Conservation (phyloP, 1,140 invertebrate species). For the Anoplolepis gracilipes region DNA sequence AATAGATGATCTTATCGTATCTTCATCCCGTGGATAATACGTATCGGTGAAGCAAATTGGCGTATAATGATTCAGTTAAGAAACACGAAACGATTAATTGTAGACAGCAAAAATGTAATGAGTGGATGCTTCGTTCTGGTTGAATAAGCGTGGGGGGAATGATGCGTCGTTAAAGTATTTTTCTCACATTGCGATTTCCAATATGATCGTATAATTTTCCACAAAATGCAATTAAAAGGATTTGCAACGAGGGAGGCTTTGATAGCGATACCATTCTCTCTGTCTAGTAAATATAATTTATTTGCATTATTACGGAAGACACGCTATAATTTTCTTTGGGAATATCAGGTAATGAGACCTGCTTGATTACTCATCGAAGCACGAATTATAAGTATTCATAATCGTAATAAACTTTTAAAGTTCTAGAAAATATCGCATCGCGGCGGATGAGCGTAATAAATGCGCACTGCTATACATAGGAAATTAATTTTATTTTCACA, state of each 20-base stretch:
- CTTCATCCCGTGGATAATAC: constrained; percentile 7
- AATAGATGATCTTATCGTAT: constrained; percentile 13
- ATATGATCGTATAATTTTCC: constrained; percentile 45
- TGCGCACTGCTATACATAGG: constrained; percentile 5
- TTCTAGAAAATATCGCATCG: not conserved
- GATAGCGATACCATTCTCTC: constrained; percentile 10
- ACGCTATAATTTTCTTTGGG: constrained; percentile 35
- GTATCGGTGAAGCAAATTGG: constrained; percentile 23
- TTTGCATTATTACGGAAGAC: constrained; percentile 31
- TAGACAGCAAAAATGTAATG: constrained; percentile 7
- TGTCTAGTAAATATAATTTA: constrained; percentile 36
- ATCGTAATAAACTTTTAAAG: constrained; percentile 6
- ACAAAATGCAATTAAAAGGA: constrained; percentile 31
- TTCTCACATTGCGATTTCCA: constrained; percentile 8
- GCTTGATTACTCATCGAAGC: constrained; percentile 22
- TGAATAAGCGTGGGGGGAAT: not conserved
- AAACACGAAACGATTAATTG: constrained; percentile 31
- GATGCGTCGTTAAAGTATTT: constrained; percentile 50
- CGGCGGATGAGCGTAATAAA: constrained; percentile 28
- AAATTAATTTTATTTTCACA: constrained; percentile 52
- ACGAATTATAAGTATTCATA: not conserved
- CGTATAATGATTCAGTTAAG: constrained; percentile 32
- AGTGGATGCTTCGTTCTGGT: constrained; percentile 26
- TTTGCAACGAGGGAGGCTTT: not conserved
- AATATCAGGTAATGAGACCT: not conserved